Base-by-base conservation (phyloP, 2,113 vertebrate genomes). In the Myotis davidii region DNA sequence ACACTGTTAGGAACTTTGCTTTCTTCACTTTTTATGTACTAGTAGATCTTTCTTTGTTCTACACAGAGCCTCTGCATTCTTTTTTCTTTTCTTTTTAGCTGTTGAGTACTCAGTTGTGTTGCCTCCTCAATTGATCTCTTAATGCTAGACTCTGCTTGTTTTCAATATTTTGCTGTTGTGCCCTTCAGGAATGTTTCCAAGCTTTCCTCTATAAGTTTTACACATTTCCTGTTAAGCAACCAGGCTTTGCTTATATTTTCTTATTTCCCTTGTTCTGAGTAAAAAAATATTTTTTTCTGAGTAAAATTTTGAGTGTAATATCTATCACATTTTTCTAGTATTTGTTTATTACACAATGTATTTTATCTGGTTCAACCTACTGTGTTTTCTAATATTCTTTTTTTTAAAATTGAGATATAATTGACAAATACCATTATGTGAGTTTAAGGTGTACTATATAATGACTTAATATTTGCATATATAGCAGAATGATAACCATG, bases 241-340 rank as follows among this genome's bases (percentile, higher is more conserved):
- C 27, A 16, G 5, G 29, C 65, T 88, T 78, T 25, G 6, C 48
- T 85, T 81, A 12, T 45, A 42, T 45, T 56, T 50, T 77, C 39
- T 69, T 67, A 3, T 92, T 84, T 79, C 39, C 77, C 61, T 92
- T 86, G n/a, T 27, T 96, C 69, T 89, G 25, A 86, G 39, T 69
- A 95, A 90, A 92, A 87, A 27, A 61, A 27, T 61, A 12, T 61
- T 9, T 61, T 25, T 59, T n/a, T 94, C 74, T 89, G 29, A 86
- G 45, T 61, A 95, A 92, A 92, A 87, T 27, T 79, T 89, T 78
- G 74, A 64, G n/a, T 79, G 11, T 23, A 78, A 13, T 23, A 84
- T 59, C 70, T 90, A 54, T 48, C 50, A 73, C 0, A 37, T 69
- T 94, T 96, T 89, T 92, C 65, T 69, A 74, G 42, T 70, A 61